Percentiles rank a stretch among this genome's conserved stretches.
Conservation (phyloP, 64 coral and sea anemone species). For the Actinia tenebrosa region DNA sequence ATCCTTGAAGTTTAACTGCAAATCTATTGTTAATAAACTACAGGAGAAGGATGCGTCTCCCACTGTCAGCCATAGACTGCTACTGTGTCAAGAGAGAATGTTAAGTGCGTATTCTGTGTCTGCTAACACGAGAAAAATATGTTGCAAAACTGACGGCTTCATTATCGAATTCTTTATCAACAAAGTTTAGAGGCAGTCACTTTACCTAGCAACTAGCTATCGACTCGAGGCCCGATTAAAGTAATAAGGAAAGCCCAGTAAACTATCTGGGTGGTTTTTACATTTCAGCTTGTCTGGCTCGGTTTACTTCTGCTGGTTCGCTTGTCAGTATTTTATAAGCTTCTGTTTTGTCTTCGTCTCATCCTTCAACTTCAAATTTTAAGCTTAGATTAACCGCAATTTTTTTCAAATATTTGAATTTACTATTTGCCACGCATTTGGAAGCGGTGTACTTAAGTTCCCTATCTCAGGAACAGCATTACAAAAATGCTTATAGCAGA, state of each 20-base stretch:
- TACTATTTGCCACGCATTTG: too few relatives aligned
- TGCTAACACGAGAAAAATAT: conserved; percentile 5
- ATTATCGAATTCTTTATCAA: conserved; percentile 22
- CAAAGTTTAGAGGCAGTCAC: background rate
- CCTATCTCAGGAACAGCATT: background rate
- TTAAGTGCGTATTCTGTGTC: conserved; percentile 16
- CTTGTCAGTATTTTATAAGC: background rate
- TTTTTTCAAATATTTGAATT: background rate
- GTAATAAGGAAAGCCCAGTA: too few relatives aligned
- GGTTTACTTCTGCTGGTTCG: background rate
- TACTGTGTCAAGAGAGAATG: conserved; percentile 13
- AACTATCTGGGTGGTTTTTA: too few relatives aligned
- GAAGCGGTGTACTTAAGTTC: background rate
- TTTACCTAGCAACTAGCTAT: background rate
- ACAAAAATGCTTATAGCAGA: background rate
- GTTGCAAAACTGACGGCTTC: conserved; percentile 15
- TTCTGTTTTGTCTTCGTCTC: background rate
- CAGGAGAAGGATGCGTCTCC: background rate
- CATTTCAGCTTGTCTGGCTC: background rate
- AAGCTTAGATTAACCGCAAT: background rate
- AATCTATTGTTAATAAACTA: background rate
- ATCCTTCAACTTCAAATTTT: background rate
- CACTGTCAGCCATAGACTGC: background rate
- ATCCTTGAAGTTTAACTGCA: background rate
- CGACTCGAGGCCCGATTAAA: too few relatives aligned